Base-by-base conservation (phyloP, 1,140 invertebrate genomes). In the Papilio xuthus region DNA sequence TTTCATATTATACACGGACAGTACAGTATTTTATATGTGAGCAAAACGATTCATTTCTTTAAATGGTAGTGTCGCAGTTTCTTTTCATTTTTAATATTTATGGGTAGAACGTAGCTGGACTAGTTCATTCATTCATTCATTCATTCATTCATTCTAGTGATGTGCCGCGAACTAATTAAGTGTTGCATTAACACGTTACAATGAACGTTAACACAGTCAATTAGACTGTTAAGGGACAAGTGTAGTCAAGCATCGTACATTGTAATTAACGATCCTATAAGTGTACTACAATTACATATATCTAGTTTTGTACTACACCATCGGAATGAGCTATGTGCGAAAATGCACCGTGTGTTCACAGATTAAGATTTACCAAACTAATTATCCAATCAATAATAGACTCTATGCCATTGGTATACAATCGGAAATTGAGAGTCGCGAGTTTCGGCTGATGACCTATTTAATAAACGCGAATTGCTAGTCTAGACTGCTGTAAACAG, bases 81-180 rank as follows among this genome's bases (percentile, higher is more conserved):
- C 20, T 41, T 73, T 28, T 23, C 42, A 72, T 72, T 72, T 44
- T 72, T 41, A 44, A 72, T 41, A 28, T 73, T 73, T 50, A 73
- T 73, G 71, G 12, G n/a, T 26, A 50, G 71, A 73, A 73, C n/a
- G 13, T 2, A 18, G 37, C 12, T 41, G 20, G 41, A 50, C 71
- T 73, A 15, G 44, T 41, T 56, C 82, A 83, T 83, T 81, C 32
- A 37, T 37, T 37, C 32, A 32, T 32, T 53, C 80, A 83, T 78
- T 77, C 81, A 80, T 83, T 82, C 81, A 82, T 84, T 84, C 81
- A 82, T 79, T 78, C 83, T 67, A 78, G 76, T 84, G 79, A 83
- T 81, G 78, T 80, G 60, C 79, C 44, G 44, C 44, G 47, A 77
- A 79, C 76, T 83, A 83, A 81, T 82, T 82, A 82, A 81, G 76